These are phyloP conservation scores for Macrophya alboannulata DNA, from an alignment of 2,888 invertebrate species.

Conservation along the genomic window DNA sequence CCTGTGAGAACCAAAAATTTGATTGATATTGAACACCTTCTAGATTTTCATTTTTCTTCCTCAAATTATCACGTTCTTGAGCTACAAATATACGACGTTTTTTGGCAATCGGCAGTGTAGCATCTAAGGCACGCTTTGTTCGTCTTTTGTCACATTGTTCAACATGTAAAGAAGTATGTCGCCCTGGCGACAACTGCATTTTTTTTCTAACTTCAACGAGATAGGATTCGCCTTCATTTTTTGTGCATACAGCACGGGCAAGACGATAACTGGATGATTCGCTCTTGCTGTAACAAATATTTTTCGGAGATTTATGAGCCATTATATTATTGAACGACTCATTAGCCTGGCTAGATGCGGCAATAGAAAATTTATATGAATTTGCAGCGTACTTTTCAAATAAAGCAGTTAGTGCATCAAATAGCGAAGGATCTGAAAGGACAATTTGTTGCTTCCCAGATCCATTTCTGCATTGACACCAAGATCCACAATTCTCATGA, in stretches of 20 bases:
- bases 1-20: constrained; percentile 61
- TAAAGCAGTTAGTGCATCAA: not conserved
- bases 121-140: constrained; percentile 51
- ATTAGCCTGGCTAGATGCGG: not conserved
- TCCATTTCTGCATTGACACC: constrained; percentile 57
- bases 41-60: constrained; percentile 49
- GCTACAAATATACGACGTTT: constrained; percentile 53
- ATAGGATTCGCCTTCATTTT: constrained; percentile 47
- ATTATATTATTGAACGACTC: not conserved
- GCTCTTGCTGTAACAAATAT: constrained; percentile 16
- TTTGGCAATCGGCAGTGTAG: constrained; percentile 56
- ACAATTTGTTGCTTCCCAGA: not conserved
- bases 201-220: constrained; percentile 29
- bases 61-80: constrained; percentile 47
- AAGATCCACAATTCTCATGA: constrained; percentile 59
- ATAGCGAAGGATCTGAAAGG: not conserved
- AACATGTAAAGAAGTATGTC: constrained; percentile 26
- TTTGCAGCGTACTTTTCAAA: not conserved
- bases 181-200: constrained; percentile 29
- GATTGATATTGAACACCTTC: constrained; percentile 62
- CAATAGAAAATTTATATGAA: not conserved
- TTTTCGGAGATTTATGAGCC: constrained; percentile 15
- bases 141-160: constrained; percentile 27
- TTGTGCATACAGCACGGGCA: constrained; percentile 31
- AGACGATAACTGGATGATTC: constrained; percentile 44